Conservation (phyloP, 2,113 vertebrate genomes). For the Ptilonorhynchus violaceus region DNA sequence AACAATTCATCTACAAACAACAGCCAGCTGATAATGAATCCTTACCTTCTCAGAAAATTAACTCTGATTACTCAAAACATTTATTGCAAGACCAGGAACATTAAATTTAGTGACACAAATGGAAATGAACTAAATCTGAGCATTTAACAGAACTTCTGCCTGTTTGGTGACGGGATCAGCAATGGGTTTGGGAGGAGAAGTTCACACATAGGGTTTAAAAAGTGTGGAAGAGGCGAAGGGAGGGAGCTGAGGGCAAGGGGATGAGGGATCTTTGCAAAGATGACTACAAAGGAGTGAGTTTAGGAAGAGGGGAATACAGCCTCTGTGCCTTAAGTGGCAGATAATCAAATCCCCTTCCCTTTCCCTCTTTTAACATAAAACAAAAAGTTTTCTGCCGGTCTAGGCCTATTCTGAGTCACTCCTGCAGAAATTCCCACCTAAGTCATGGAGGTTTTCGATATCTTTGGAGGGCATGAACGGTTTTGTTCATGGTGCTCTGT, state of each 20-base stretch:
- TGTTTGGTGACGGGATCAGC: neutral
- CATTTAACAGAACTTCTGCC: neutral
- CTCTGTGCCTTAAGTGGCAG: neutral
- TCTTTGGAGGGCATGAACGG: rapidly evolving
- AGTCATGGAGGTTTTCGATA: neutral
- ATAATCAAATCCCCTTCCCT: neutral
- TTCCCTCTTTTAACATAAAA: neutral
- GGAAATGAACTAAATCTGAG: neutral
- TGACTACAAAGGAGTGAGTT: neutral
- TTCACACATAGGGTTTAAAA: neutral
- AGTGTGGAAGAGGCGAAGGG: neutral
- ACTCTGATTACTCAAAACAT: neutral
- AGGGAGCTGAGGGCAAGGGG: neutral
- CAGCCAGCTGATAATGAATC: neutral
- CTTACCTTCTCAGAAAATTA: neutral
- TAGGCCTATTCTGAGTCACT: neutral
- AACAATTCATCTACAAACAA: neutral
- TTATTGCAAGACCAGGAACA: neutral
- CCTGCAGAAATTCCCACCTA: neutral
- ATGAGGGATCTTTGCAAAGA: neutral
- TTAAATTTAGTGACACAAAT: neutral
- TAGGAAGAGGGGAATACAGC: neutral
- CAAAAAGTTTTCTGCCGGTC: too few species aligned
- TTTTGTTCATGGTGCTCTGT: neutral
- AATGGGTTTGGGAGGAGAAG: neutral